Evolutionary conservation across 2,113 vertebrate species (phyloP).

Genomic region (Erpornis zantholeuca): DNA sequence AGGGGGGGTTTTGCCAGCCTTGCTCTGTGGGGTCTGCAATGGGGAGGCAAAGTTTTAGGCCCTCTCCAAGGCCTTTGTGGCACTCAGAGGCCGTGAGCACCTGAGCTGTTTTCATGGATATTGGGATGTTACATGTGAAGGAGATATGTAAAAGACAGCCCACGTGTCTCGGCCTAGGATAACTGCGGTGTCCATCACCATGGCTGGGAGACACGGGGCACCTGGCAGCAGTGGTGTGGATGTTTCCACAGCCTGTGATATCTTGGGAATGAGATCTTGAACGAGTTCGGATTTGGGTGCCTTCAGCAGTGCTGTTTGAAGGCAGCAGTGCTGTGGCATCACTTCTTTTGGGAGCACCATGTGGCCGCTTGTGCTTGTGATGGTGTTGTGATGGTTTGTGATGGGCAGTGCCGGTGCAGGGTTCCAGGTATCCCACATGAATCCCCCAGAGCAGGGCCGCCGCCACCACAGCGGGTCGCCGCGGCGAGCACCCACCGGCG

Average conservation of each 20-base stretch:
- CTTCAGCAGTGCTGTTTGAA: background rate
- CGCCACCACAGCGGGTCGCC: background rate
- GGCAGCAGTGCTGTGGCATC: background rate
- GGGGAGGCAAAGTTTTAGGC: background rate
- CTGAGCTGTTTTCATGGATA: background rate
- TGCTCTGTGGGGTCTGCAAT: background rate
- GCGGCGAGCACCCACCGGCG: background rate
- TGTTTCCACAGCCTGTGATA: background rate
- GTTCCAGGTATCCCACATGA: no score
- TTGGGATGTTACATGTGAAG: accelerated
- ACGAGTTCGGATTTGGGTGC: background rate
- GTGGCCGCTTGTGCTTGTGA: background rate
- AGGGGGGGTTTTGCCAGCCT: background rate
- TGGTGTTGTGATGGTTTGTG: no score
- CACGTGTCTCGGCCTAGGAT: accelerated
- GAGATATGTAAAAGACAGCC: accelerated
- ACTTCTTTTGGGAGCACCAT: background rate
- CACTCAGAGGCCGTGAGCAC: background rate
- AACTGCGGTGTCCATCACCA: no score
- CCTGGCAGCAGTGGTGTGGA: background rate
- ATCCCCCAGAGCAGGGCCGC: background rate
- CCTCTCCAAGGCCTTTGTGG: background rate
- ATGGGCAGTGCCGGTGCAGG: background rate
- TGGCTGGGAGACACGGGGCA: no score
- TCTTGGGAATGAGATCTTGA: background rate